These are phyloP conservation scores for Cylas formicarius DNA, from an alignment of 1,140 invertebrate genomes.

Conservation along the genomic window DNA sequence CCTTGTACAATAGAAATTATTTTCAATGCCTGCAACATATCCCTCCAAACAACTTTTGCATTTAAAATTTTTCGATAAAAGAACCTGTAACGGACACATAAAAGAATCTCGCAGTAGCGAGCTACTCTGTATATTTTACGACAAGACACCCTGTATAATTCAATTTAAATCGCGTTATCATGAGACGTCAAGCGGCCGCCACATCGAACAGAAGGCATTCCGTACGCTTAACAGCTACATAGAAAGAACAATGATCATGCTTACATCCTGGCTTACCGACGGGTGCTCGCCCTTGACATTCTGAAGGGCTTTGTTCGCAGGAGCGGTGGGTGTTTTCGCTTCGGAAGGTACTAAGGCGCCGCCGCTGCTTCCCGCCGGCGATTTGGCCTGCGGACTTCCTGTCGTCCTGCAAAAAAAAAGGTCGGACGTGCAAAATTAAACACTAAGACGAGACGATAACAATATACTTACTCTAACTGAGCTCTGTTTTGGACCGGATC, in stretches of 20 bases:
- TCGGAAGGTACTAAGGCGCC: conserved; percentile 48
- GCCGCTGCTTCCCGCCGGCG: conserved; percentile 56
- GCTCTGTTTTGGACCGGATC: conserved; percentile 50
- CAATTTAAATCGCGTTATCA: too few species aligned
- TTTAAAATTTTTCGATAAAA: too few species aligned
- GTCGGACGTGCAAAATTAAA: not conserved
- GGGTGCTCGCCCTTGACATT: conserved; percentile 73
- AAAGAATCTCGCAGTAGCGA: too few species aligned
- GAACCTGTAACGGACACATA: too few species aligned
- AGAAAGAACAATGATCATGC: conserved; percentile 35
- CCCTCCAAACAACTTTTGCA: too few species aligned
- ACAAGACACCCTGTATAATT: too few species aligned
- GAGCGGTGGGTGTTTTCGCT: conserved; percentile 58
- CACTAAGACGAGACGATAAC: not conserved
- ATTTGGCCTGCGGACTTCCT: conserved; percentile 62
- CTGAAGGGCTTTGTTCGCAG: conserved; percentile 64
- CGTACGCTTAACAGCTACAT: conserved; percentile 21
- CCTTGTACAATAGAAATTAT: too few species aligned
- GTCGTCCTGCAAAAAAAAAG: conserved; percentile 54
- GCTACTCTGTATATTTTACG: too few species aligned
- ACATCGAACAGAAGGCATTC: too few species aligned
- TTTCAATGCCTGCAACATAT: too few species aligned
- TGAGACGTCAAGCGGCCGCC: too few species aligned
- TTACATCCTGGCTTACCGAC: conserved; percentile 54
- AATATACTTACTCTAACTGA: conserved; percentile 56